Evolutionary conservation across 2,888 invertebrate genomes (phyloP), one percentile per base, ranked within the genome.

Genomic region (Toxonevra muliebris): DNA sequence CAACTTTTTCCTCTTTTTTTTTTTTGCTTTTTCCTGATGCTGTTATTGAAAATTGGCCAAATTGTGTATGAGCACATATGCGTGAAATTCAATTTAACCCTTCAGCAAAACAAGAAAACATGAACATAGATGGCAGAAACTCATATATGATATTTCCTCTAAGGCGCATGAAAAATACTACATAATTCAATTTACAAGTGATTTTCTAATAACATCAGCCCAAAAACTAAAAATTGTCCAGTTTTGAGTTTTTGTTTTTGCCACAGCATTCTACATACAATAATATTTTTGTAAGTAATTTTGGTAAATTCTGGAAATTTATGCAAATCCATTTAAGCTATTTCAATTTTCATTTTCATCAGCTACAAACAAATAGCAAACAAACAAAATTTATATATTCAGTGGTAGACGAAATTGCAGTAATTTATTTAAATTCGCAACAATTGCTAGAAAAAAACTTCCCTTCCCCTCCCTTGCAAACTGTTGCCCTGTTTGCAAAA

Each of bases 31-130:
- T 7, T 30, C 30, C 30, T 30, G 30, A 30, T 30, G 30, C 30
- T 30, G 7, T 30, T 30, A 68, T 54, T 63, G 80, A 77, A 79
- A 80, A 82, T 81, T 82, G 80, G 81, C 80, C 76, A 81, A 82
- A 81, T 82, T 82, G 82, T 80, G 75, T 79, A 80, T 80, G 78
- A 77, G 76, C 82, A 82, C 83, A 82, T 83, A 81, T 83, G 82
- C 82, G 82, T 82, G 80, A 83, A 82, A 83, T 82, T 82, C 77
- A 82, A 82, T 83, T 83, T 64, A 73, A 72, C 71, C 73, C 70
- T 68, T 72, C 65, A 52, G 45, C 45, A 17, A 11, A 15, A 17
- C 17, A 19, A 3, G 11, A 53, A 11, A 15, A 19, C 53, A 19
- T 10, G 11, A 53, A 53, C 13, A 15, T 15, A 12, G 48, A 7